Evolutionary conservation across 2,888 invertebrate genomes (phyloP), one percentile per base, ranked within the genome.

Genomic region (Tachina fera): DNA sequence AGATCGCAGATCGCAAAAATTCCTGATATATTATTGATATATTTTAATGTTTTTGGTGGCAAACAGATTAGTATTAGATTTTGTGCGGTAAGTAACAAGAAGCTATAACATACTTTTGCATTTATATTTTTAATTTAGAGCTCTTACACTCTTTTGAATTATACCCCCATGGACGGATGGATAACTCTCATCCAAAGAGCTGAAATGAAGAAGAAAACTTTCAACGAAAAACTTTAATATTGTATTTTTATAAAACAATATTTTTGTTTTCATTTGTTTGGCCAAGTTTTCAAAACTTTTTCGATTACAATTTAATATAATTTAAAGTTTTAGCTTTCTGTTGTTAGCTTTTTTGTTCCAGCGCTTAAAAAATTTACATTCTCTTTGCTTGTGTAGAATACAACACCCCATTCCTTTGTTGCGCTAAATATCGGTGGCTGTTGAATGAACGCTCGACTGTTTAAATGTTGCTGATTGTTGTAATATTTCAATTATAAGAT

Each of bases 221-320:
- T 9, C 19, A 65, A 65, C 31, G 22, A 11, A 53, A 78, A 84
- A 76, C 70, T 76, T 84, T 67, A 76, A 84, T 84, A 77, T 72
- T 80, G 60, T 70, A 47, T 78, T 78, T 60, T 70, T 13, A n/a
- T n/a, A 68, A 72, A 85, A 78, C 45, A 78, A 77, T 77, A 53
- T 74, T 81, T 60, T 61, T 76, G 56, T 71, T 77, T 77, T 49
- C n/a, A 60, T 78, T 83, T 83, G 72, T 78, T 83, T 47, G 49
- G 53, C 61, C 14, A 76, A 85, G 74, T 78, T 82, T 81, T 61
- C 9, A 75, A 86, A 86, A 86, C 76, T 86, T 86, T 86, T 86
- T 86, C 86, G 86, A 86, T 86, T 86, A 86, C 86, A 86, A 58
- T 86, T 86, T 86, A 86, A 86, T 86, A 86, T 83, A 76, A 86